These are phyloP conservation scores for Diprion similis DNA, from an alignment of 1,140 invertebrate species.

Conservation along the genomic window DNA sequence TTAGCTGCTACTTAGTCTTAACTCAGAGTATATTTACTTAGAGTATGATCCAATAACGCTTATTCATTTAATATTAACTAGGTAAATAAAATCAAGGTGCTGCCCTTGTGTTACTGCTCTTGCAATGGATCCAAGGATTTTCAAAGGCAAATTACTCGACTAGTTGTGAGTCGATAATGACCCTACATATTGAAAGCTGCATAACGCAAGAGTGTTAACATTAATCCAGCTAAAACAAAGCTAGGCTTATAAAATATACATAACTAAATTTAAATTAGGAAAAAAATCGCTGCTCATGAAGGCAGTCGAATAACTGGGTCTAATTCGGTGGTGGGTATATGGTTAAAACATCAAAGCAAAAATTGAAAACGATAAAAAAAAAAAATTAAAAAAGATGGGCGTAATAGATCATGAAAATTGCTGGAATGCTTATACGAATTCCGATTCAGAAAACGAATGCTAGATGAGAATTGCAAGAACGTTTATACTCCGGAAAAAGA, in stretches of 20 bases:
- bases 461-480: neutral
- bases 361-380: conserved; percentile 14
- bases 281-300: neutral
- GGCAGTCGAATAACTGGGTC: conserved; percentile 25
- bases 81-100: neutral
- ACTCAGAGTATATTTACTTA: neutral
- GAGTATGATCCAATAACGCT: conserved; percentile 4
- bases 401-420: conserved; percentile 6
- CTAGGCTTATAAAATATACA: neutral
- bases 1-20: neutral
- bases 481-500: conserved; percentile 14
- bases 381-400: conserved; percentile 22
- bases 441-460: neutral
- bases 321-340: conserved; percentile 46
- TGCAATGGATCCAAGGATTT: conserved; percentile 11
- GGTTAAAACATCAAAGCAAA: conserved; percentile 24
- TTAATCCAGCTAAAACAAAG: neutral
- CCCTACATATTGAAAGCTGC: conserved; percentile 10
- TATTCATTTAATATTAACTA: conserved; percentile 6
- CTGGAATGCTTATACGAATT: neutral
- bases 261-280: neutral
- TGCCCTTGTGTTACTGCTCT: conserved; percentile 13
- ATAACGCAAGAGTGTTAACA: conserved; percentile 4
- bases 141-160: conserved; percentile 12
- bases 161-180: conserved; percentile 4